Conservation (phyloP, 2,888 invertebrate genomes). For the Drosophila cracens region DNA sequence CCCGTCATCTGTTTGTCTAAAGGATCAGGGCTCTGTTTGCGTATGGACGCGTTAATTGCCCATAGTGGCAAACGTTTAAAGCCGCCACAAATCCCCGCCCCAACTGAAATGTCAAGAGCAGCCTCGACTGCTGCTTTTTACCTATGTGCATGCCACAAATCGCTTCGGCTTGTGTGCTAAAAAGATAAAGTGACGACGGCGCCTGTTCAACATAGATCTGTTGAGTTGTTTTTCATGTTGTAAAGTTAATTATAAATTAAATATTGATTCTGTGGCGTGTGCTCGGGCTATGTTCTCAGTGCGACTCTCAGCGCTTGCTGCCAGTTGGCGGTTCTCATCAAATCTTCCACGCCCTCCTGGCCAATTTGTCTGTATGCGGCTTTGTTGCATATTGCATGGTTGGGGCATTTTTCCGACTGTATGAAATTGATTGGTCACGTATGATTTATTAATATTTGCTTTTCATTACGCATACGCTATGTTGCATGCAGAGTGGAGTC, state of each 20-base stretch:
- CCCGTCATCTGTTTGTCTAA: constrained; percentile 76
- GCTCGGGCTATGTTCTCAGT: constrained; percentile 30
- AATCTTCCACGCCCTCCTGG: constrained; percentile 33
- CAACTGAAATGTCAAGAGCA: constrained; percentile 64
- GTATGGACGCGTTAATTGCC: constrained; percentile 83
- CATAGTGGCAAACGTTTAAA: constrained; percentile 83
- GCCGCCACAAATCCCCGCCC: constrained; percentile 78
- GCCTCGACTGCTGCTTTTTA: constrained; percentile 18
- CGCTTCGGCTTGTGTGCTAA: constrained; percentile 57
- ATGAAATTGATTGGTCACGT: constrained; percentile 77
- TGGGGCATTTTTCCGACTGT: constrained; percentile 37
- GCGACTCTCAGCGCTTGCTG: constrained; percentile 24
- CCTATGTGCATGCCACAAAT: constrained; percentile 18
- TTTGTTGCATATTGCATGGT: constrained; percentile 9
- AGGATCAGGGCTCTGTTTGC: constrained; percentile 83
- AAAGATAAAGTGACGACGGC: constrained; percentile 62
- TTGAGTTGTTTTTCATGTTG: constrained; percentile 74
- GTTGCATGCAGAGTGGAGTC: constrained; percentile 32
- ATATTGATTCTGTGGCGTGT: constrained; percentile 83
- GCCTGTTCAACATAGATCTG: constrained; percentile 41
- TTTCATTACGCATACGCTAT: constrained; percentile 77
- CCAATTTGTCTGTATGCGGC: constrained; percentile 7
- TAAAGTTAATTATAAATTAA: constrained; percentile 85
- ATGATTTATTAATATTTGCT: constrained; percentile 79
- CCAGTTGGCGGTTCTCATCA: constrained; percentile 56